Conservation (phyloP, 2,113 vertebrate species). For the Lethenteron reissneri region DNA sequence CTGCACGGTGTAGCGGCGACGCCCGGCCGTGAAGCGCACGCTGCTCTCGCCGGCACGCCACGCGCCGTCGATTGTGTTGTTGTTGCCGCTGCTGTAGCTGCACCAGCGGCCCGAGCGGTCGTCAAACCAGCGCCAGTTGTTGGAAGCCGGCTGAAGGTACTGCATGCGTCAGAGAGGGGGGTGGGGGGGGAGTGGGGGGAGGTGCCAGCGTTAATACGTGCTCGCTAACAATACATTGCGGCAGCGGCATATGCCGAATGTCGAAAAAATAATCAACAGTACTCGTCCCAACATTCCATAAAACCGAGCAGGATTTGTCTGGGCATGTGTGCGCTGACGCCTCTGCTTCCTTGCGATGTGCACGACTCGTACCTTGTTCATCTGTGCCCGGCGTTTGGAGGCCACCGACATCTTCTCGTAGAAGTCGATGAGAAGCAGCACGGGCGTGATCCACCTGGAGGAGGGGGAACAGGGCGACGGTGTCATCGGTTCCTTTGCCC, state of each 20-base stretch:
- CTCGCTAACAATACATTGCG: no score
- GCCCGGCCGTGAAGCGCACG: constrained; percentile 69
- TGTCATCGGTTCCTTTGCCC: neutral
- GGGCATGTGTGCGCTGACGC: no score
- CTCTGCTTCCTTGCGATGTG: no score
- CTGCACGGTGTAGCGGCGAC: constrained; percentile 64
- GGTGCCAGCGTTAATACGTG: no score
- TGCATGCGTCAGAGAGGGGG: constrained; percentile 13
- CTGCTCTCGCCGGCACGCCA: constrained; percentile 74
- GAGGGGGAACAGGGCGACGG: constrained; percentile 1
- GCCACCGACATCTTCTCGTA: constrained; percentile 80
- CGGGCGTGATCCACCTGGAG: constrained; percentile 67
- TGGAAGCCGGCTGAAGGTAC: constrained; percentile 68
- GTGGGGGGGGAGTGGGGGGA: no score
- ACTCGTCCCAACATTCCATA: no score
- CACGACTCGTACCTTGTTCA: constrained; percentile 45
- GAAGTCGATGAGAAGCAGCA: constrained; percentile 65
- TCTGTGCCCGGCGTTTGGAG: constrained; percentile 63
- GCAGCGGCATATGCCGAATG: no score
- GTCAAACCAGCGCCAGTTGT: constrained; percentile 90
- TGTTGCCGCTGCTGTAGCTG: constrained; percentile 78
- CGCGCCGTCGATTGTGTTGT: constrained; percentile 69
- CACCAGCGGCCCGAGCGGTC: constrained; percentile 80
- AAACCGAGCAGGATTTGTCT: no score
- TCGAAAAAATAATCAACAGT: no score